Evolutionary conservation across 2,113 vertebrate genomes (phyloP).

Genomic region (Aleadryas rufinucha): DNA sequence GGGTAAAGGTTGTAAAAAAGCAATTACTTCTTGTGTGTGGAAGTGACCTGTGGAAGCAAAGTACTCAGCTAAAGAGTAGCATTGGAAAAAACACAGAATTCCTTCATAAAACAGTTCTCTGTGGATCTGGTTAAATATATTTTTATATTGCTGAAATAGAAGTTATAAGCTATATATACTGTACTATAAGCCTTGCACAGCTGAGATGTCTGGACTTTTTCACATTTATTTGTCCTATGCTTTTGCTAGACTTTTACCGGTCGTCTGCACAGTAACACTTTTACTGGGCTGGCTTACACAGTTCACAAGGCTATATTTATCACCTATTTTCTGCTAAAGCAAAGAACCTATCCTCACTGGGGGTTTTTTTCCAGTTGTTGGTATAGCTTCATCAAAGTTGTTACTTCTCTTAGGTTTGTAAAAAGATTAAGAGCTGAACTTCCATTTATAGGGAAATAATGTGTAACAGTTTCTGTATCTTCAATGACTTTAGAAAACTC

Average conservation of each 20-base stretch:
- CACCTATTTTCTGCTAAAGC: neutral
- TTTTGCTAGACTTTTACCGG: neutral
- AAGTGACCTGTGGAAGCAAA: neutral
- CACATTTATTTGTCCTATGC: neutral
- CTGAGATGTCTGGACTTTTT: neutral
- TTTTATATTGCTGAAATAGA: neutral
- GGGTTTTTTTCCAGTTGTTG: neutral
- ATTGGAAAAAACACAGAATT: neutral
- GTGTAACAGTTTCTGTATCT: neutral
- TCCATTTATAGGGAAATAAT: neutral
- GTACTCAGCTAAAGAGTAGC: neutral
- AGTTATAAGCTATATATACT: neutral
- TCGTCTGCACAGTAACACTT: neutral
- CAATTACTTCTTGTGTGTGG: neutral
- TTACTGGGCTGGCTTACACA: neutral
- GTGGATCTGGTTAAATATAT: neutral
- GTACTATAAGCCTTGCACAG: neutral
- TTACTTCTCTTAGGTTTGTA: neutral
- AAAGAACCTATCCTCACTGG: neutral
- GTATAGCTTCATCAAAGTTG: neutral
- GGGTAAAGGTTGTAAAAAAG: neutral
- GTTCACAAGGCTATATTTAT: neutral
- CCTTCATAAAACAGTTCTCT: neutral
- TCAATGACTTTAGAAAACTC: neutral
- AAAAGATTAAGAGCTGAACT: neutral